Evolutionary conservation across 2,113 vertebrate genomes (phyloP), one percentile per base, ranked within the genome.

Genomic region (Zapornia atra): DNA sequence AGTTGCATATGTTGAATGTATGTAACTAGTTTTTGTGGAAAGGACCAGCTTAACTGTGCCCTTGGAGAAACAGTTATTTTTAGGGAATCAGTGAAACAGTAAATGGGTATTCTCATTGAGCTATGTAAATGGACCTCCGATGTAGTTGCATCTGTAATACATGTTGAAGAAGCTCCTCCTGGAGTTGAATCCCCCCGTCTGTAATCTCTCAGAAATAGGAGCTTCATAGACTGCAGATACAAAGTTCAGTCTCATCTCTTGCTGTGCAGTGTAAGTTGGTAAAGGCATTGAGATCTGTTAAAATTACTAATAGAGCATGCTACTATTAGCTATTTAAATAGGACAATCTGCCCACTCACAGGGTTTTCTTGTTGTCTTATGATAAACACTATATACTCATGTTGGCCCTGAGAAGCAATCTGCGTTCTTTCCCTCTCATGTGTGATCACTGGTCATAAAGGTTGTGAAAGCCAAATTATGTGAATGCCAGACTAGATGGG

Each of bases 371-470:
- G 15, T 80, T 82, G 68, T 82, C 17, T 77, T 54, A 5, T 11
- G 56, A 26, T 88, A 90, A 88, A 70, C 54, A 22, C 31, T 5
- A 1, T 31, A 11, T 53, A 33, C 50, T 86, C 54, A 66, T 20
- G 21, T 50, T 93, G 71, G 24, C 48, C 59, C 59, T 82, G 79
- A 82, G 54, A 63, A 64, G 42, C 65, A 68, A 17, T 36, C 28
- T 65, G 8, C 46, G 81, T 95, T 94, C 78, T 97, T 96, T 75
- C 86, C 80, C 36, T 89, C 26, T 51, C 1, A 0, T 61, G 8
- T 25, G 10, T 77, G 31, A 71, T 93, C 73, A 26, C 40, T 94
- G 78, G 73, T 94, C 73, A 79, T 91, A 97, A 96, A 96, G 94
- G 89, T 96, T 91, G 84, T n/a, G 38, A 86, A 84, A 91, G 85